Evolutionary conservation across 2,113 vertebrate genomes (phyloP).

Genomic region (Turdus rufiventris): DNA sequence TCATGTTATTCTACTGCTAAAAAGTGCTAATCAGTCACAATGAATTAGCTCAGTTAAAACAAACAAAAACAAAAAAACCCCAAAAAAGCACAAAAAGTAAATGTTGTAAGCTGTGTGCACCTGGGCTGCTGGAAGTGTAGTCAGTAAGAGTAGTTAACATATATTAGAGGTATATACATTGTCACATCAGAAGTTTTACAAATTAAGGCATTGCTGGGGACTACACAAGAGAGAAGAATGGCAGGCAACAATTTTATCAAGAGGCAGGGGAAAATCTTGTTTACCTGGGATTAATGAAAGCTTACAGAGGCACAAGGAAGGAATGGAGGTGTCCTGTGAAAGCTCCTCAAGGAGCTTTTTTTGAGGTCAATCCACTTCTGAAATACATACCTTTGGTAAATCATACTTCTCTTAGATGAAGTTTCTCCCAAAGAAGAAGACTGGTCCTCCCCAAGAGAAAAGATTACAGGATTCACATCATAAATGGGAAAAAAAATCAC

Average conservation of each 20-base stretch:
- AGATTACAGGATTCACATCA: not conserved
- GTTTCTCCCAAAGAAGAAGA: not conserved
- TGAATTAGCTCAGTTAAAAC: not conserved
- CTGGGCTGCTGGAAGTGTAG: not conserved
- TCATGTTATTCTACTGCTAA: conserved; percentile 35
- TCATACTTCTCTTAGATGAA: not conserved
- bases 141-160: not conserved
- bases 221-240: not conserved
- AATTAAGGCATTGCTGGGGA: not conserved
- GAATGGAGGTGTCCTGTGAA: not conserved
- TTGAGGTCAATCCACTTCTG: not conserved
- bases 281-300: not conserved
- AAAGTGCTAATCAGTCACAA: conserved; percentile 21
- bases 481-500: not conserved
- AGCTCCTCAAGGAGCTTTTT: not conserved
- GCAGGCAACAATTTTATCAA: not conserved
- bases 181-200: not conserved
- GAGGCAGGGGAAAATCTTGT: not conserved
- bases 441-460: not conserved
- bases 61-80: not conserved
- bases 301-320: not conserved
- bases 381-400: not conserved
- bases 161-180: not conserved
- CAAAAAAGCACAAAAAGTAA: not conserved
- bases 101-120: not conserved